phyloP scores from a whole-genome alignment of 2,113 vertebrate genomes.

The Myiozetetes cayanensis region DNA sequence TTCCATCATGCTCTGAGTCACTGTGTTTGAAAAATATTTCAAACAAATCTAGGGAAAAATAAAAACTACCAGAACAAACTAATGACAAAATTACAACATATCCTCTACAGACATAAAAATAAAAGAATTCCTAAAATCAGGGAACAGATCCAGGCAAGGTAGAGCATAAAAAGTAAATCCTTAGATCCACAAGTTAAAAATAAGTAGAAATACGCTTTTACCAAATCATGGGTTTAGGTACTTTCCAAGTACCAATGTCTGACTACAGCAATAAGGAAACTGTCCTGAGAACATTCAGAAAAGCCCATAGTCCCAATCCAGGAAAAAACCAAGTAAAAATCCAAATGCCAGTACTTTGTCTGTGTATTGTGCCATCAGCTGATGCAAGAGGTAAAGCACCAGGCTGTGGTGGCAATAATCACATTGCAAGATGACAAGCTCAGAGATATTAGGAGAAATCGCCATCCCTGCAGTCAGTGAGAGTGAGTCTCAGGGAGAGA shows the following conservation, averaged over 20 bases:
- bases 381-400: background rate
- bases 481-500: background rate
- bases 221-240: background rate
- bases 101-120: background rate
- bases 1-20: background rate
- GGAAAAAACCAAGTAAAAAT: background rate
- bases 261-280: background rate
- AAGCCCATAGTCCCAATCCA: background rate
- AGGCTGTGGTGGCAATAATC: background rate
- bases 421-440: accelerated
- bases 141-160: background rate
- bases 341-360: background rate
- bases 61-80: background rate
- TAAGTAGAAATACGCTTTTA: background rate
- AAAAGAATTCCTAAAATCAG: background rate
- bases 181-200: background rate
- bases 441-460: background rate
- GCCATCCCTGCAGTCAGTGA: accelerated
- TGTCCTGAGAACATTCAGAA: background rate
- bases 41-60: background rate
- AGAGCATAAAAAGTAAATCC: background rate
- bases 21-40: background rate
- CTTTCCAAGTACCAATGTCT: background rate
- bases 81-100: background rate
- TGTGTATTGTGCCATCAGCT: accelerated